Evolutionary conservation across 2,113 vertebrate species (phyloP).

Genomic region (Lampris megalopsis): DNA sequence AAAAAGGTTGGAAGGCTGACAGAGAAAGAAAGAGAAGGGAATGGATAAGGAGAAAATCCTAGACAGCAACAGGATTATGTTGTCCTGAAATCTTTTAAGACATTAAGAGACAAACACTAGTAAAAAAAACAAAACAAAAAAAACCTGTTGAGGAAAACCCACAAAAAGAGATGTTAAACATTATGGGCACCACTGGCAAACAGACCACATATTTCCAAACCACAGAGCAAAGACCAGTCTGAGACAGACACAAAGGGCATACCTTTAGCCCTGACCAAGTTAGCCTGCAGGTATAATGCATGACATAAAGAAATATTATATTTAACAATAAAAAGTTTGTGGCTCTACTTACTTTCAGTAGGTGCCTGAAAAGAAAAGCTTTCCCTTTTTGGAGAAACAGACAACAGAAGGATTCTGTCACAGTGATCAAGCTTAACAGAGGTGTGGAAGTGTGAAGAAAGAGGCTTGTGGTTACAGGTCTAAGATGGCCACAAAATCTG

Average conservation of each 20-base stretch:
- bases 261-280: constrained; percentile 78
- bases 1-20: constrained; percentile 64
- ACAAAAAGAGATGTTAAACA: constrained; percentile 80
- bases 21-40: constrained; percentile 57
- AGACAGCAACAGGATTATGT: constrained; percentile 73
- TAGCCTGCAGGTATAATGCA: constrained; percentile 79
- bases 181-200: constrained; percentile 78
- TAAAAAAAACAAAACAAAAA: constrained; percentile 40
- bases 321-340: constrained; percentile 72
- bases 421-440: constrained; percentile 63
- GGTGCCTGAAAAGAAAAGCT: constrained; percentile 79
- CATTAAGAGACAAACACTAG: constrained; percentile 76
- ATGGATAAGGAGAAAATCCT: constrained; percentile 55
- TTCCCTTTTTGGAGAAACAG: constrained; percentile 72
- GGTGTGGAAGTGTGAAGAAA: constrained; percentile 49
- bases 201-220: constrained; percentile 88
- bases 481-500: constrained; percentile 71
- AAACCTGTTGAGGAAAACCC: constrained; percentile 81
- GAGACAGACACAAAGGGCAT: constrained; percentile 78
- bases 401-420: constrained; percentile 73
- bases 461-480: constrained; percentile 69
- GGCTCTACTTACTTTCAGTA: constrained; percentile 83
- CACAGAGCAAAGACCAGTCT: constrained; percentile 84
- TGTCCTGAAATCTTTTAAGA: constrained; percentile 76
- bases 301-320: constrained; percentile 66